Evolutionary conservation across 1,140 invertebrate species (phyloP).

Genomic region (Thaumetopoea pityocampa): DNA sequence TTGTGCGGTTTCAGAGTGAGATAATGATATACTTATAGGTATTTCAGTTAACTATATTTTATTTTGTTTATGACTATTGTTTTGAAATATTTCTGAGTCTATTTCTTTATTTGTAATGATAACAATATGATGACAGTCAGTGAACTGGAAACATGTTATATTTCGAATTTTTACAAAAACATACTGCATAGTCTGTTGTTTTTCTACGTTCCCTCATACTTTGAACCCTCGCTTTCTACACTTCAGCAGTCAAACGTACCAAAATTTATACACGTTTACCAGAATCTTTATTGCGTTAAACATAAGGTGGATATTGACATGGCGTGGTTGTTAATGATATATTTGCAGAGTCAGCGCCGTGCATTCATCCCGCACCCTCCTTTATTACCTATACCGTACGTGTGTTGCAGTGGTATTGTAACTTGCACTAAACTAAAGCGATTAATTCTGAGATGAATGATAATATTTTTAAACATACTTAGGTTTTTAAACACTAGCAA

Average conservation of each 20-base stretch:
- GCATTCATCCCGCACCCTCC: constrained; percentile 63
- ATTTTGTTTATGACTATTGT: too few species aligned
- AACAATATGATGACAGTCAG: constrained; percentile 15
- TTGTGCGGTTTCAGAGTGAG: too few species aligned
- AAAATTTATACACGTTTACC: constrained; percentile 23
- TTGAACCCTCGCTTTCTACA: constrained; percentile 54
- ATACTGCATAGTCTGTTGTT: constrained; percentile 42
- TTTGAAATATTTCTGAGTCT: too few species aligned
- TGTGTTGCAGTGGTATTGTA: constrained; percentile 61
- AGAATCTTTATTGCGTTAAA: constrained; percentile 16
- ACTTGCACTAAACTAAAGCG: constrained; percentile 59
- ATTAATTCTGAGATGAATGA: constrained; percentile 42
- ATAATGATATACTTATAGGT: too few species aligned
- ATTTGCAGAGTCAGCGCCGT: constrained; percentile 35
- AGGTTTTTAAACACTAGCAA: too few species aligned
- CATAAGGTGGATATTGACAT: constrained; percentile 38
- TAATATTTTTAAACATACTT: constrained; percentile 48
- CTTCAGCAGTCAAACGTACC: constrained; percentile 48
- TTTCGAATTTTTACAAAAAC: constrained; percentile 44
- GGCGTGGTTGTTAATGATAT: constrained; percentile 9
- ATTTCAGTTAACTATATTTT: too few species aligned
- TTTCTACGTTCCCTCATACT: constrained; percentile 49
- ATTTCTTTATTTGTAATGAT: too few species aligned
- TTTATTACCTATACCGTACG: constrained; percentile 65
- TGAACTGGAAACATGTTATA: constrained; percentile 50